Evolutionary conservation across 2,797 vertebrate genomes (phyloP).

Genomic region (Helicolenus hilgendorfi): DNA sequence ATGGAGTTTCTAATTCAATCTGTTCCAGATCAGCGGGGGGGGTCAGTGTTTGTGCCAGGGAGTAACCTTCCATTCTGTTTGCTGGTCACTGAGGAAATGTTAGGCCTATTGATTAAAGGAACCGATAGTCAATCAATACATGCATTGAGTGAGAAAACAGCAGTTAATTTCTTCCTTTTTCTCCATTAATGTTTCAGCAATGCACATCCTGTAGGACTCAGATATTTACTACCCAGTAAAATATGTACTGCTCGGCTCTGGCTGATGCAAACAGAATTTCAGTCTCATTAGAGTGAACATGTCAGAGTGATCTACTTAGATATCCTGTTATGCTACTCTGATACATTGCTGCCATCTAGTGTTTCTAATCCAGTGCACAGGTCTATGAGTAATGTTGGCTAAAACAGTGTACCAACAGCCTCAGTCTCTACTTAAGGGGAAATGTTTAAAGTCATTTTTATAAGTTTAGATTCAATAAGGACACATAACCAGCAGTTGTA

Average conservation of each 20-base stretch:
- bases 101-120: constrained; percentile 36
- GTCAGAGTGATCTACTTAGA: constrained; percentile 27
- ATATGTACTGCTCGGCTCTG: not conserved
- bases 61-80: constrained; percentile 57
- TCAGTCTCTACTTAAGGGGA: not conserved
- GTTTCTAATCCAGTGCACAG: constrained; percentile 28
- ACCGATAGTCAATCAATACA: constrained; percentile 48
- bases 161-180: not conserved
- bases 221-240: not conserved
- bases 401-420: not conserved
- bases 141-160: not conserved
- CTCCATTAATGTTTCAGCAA: not conserved
- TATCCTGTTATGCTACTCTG: not conserved
- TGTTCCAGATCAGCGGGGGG: constrained; percentile 71
- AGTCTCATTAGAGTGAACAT: constrained; percentile 38
- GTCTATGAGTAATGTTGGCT: not conserved
- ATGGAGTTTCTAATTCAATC: constrained; percentile 84
- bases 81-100: constrained; percentile 58
- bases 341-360: constrained; percentile 84
- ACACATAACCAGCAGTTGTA: not conserved
- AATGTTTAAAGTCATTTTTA: not conserved
- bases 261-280: constrained; percentile 36
- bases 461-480: not conserved
- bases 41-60: constrained; percentile 35
- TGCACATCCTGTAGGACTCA: not conserved